A percentile compares a stretch with the other conserved stretches of the same genome.
phyloP scores from a whole-genome alignment of 2,888 invertebrate species.

The Drosophila leonis region DNA sequence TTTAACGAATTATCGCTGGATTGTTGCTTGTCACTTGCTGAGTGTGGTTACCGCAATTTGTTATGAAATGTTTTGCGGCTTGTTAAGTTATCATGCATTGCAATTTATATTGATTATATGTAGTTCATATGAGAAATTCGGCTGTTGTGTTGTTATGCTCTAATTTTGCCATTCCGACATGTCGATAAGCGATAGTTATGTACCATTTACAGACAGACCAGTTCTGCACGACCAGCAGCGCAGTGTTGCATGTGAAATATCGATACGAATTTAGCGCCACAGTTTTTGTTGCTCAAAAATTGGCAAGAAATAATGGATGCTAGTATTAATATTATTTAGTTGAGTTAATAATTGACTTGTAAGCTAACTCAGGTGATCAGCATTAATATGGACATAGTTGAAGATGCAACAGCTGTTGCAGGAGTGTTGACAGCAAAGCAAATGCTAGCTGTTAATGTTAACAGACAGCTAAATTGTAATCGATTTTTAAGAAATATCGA shows the following conservation, averaged over 20 bases:
- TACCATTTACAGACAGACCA: neutral
- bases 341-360: neutral
- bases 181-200: constrained; percentile 9
- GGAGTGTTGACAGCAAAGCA: neutral
- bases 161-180: constrained; percentile 43
- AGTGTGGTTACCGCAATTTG: constrained; percentile 21
- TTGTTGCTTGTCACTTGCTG: constrained; percentile 28
- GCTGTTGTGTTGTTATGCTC: constrained; percentile 49
- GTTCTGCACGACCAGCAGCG: neutral
- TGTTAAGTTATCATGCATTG: constrained; percentile 59
- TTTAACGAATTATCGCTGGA: constrained; percentile 16
- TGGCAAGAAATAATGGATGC: neutral
- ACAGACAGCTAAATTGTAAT: neutral
- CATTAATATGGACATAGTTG: no score
- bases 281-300: neutral
- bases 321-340: neutral
- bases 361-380: fast-evolving
- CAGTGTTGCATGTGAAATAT: neutral
- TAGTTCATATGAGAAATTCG: constrained; percentile 44
- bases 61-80: constrained; percentile 36
- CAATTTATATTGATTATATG: constrained; percentile 68
- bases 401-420: neutral
- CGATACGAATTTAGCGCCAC: neutral
- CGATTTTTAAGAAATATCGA: neutral
- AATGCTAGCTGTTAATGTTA: neutral